Conservation (phyloP, 2,797 vertebrate genomes). For the Smutsia temminckii region DNA sequence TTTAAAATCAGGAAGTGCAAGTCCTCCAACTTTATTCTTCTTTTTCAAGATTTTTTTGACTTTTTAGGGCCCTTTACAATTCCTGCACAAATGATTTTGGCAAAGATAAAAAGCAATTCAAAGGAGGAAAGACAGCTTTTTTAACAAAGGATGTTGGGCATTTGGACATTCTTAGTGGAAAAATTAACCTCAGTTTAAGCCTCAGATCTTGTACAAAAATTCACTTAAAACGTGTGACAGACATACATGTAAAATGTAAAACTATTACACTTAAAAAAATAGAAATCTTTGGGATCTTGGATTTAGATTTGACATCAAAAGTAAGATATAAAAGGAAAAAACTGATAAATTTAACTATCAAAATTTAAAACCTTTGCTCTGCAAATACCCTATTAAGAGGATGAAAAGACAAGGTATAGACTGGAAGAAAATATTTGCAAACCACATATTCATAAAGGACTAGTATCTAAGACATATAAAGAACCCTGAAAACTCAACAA, state of each 20-base stretch:
- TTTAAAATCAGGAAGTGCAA: neutral
- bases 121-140: neutral
- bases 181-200: neutral
- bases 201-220: neutral
- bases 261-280: neutral
- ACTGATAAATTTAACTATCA: neutral
- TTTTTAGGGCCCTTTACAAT: neutral
- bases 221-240: neutral
- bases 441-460: neutral
- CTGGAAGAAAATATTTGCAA: neutral
- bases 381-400: neutral
- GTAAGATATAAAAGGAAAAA: neutral
- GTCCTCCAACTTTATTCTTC: neutral
- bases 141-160: neutral
- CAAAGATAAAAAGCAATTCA: neutral
- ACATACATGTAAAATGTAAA: slow-evolving; percentile 4
- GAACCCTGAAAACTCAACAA: neutral
- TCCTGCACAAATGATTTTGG: neutral
- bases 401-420: neutral
- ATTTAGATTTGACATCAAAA: neutral
- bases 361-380: slow-evolving; percentile 28
- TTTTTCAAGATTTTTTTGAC: neutral
- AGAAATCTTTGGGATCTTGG: neutral
- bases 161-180: neutral
- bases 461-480: neutral